Base-by-base conservation (phyloP, 2,888 invertebrate genomes). In the Ormyrus labotus region DNA sequence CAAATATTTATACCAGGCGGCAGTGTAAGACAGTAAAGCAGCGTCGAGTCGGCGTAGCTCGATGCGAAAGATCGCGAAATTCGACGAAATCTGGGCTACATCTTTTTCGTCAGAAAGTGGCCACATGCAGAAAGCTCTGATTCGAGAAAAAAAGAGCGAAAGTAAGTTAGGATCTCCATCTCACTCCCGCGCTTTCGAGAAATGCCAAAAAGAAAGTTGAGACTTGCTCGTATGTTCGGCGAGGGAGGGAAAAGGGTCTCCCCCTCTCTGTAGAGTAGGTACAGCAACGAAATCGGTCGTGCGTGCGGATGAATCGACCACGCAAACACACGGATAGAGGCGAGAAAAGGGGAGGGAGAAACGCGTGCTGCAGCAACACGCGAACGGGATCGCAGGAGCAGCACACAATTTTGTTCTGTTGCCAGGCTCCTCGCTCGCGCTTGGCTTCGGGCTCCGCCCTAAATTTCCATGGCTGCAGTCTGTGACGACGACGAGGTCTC, bases 371-470 rank as follows among this genome's bases (percentile, higher is more conserved):
- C n/a, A 13, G 55, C 78, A 34, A 34, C 34, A 72, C 61, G 61
- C 48, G 13, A 64, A 10, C 64, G 45, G 6, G 60, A 68, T 51
- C 61, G 48, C 58, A 45, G 34, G 47, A 65, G 71, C 51, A 34
- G 34, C 50, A 45, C 48, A 45, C 60, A n/a, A 50, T 70, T 58
- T 48, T 47, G 45, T 13, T 63, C 70, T 82, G 84, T 83, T 83
- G 82, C 84, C 81, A 84, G 80, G 84, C 82, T 83, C 83, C 70
- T n/a, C 13, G 34, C 50, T 10, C 58, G 55, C 45, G 63, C 69
- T 69, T 69, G 4, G 34, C 34, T 34, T 34, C 34, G 83, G 85
- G 83, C 85, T 84, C 83, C 85, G 85, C 85, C 85, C 85, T 85
- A 83, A 85, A 84, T 84, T 78, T 53, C 70, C 48, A 11, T 10